Conservation (phyloP, 2,888 invertebrate genomes). For the Caenorhabditis doughertyi region DNA sequence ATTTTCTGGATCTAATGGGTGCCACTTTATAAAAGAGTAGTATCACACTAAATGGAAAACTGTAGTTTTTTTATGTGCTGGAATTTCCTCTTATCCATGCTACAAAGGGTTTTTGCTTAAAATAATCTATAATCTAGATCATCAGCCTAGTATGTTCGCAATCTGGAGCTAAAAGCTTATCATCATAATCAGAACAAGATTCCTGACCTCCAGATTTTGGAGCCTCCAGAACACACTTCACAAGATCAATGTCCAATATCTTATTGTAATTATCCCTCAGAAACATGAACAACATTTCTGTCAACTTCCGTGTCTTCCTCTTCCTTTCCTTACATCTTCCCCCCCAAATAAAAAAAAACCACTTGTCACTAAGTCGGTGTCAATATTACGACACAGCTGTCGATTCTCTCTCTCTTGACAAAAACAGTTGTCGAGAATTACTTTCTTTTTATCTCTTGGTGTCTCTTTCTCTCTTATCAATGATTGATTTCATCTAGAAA, state of each 20-base stretch:
- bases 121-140: too few relatives aligned
- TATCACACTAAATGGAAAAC: too few relatives aligned
- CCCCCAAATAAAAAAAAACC: constrained; percentile 9
- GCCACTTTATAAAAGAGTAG: too few relatives aligned
- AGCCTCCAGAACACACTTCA: background rate
- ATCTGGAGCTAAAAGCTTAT: too few relatives aligned
- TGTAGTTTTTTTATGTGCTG: too few relatives aligned
- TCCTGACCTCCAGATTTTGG: background rate
- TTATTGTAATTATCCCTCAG: background rate
- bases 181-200: too few relatives aligned
- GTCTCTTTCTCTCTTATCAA: background rate
- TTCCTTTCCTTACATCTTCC: background rate
- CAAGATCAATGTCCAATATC: background rate
- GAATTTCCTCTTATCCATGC: too few relatives aligned
- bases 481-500: background rate
- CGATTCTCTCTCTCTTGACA: background rate
- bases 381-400: constrained; percentile 57
- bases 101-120: too few relatives aligned
- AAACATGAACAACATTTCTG: constrained; percentile 5
- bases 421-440: constrained; percentile 12
- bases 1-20: too few relatives aligned
- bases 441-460: too few relatives aligned
- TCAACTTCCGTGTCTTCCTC: constrained; percentile 18
- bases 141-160: too few relatives aligned
- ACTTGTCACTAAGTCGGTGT: constrained; percentile 52